Evolutionary conservation across 2,797 vertebrate species (phyloP), one percentile per base, ranked within the genome.

Genomic region (Okamejei kenojei): DNA sequence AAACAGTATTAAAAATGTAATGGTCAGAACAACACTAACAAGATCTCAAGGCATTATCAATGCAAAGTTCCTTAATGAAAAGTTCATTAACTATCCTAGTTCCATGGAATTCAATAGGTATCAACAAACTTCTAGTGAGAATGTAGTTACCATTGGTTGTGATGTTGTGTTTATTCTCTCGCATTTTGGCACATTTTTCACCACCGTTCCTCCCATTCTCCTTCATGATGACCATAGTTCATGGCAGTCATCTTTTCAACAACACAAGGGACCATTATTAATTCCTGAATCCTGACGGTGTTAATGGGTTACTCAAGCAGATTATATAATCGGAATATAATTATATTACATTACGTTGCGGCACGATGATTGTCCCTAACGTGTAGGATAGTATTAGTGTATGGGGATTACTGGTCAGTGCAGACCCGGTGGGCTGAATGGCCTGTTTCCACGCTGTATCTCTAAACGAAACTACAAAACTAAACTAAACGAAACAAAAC

Each of bases 1-100:
- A 92, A 74, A 45, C 38, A 92, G 68, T n/a, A 26, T 92, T 17
- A n/a, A 45, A 74, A 74, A 74, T 74, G 45, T 58, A 92, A 91
- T 92, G 71, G 74, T 91, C 23, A 65, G 68, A 92, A 76, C 71
- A 54, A 10, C 68, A 92, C 13, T 15, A 54, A 76, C 26, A 68
- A 88, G 71, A 74, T 71, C 71, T 92, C 71, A 76, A 32, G 29
- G 71, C 73, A 26, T 19, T 45, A 7, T 58, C 90, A 73, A 76
- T 21, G n/a, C 90, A 38, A 38, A 38, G 38, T 38, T 45, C 73
- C 38, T 90, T 58, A 76, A 76, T 76, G 26, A 11, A 92, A 73
- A 74, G 15, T 76, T 92, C 38, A 73, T n/a, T 54, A n/a, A 74
- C 35, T 58, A 74, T 17, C 38, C 13, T 10, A 54, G 71, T 29